A percentile compares a stretch with the other conserved stretches of the same genome.
Evolutionary conservation across 2,113 vertebrate genomes (phyloP).

Genomic region (Psittacula cyanocephala): DNA sequence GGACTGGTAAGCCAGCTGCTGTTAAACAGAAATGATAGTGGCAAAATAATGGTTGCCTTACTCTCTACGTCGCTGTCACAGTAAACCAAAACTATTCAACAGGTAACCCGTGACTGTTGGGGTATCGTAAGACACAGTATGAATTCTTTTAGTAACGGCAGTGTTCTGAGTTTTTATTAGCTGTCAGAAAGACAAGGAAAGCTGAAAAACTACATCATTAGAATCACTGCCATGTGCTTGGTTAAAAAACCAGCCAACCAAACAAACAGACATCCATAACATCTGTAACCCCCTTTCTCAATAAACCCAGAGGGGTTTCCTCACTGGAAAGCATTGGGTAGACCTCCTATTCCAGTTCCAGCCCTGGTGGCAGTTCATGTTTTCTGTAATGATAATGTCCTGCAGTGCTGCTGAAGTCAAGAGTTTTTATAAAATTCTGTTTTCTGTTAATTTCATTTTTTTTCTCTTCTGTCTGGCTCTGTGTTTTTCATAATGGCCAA

Average conservation of each 20-base stretch:
- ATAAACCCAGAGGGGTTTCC: rapidly evolving
- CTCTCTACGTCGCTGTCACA: neutral
- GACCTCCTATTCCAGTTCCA: neutral
- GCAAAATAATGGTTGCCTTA: neutral
- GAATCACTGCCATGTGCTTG: neutral
- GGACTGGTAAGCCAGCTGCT: neutral
- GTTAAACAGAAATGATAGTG: neutral
- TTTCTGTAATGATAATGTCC: neutral
- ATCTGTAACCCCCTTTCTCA: neutral
- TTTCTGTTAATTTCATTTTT: neutral
- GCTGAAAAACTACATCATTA: neutral
- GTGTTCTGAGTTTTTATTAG: neutral
- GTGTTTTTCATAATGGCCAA: neutral
- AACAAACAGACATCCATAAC: neutral
- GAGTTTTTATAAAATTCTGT: neutral
- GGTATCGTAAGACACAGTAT: neutral
- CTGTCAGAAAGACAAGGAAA: neutral
- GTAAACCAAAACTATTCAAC: slow-evolving; percentile 8
- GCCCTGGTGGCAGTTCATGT: neutral
- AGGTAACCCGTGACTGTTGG: neutral
- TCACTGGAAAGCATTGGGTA: neutral
- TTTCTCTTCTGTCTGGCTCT: neutral
- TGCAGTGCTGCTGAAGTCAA: neutral
- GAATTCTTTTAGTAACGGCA: neutral
- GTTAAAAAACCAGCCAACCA: neutral